Evolutionary conservation across 1,140 invertebrate genomes (phyloP).

Genomic region (Meloidogyne exigua): DNA sequence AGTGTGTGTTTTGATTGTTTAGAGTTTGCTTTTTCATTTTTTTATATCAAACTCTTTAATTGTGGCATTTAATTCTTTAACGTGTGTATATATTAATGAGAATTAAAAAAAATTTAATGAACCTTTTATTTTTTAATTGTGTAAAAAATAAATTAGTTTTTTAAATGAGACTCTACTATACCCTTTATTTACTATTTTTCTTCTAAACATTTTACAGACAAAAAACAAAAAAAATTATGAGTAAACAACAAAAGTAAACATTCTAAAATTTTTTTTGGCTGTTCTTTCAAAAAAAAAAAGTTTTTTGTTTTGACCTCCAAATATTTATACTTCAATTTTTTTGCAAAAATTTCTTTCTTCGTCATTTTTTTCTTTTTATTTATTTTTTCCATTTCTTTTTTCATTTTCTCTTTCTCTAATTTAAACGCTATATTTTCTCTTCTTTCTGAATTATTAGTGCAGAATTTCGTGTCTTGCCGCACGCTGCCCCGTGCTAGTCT

Average conservation of each 20-base stretch:
- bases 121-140: neutral
- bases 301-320: constrained; percentile 5
- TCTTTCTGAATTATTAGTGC: constrained; percentile 1
- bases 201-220: neutral
- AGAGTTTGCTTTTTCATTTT: neutral
- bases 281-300: neutral
- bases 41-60: neutral
- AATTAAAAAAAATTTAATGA: neutral
- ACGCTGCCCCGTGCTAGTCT: constrained; percentile 28
- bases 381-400: too few species aligned
- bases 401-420: neutral
- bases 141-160: too few species aligned
- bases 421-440: neutral
- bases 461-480: neutral
- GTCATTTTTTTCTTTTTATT: neutral
- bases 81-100: neutral
- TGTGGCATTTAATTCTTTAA: neutral
- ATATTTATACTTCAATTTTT: neutral
- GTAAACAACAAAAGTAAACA: neutral
- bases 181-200: neutral
- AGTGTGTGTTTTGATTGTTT: constrained; percentile 5
- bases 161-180: too few species aligned
- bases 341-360: neutral
- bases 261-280: neutral
- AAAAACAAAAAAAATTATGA: neutral